Conservation (phyloP, 2,113 vertebrate genomes). For the Anguilla rostrata region DNA sequence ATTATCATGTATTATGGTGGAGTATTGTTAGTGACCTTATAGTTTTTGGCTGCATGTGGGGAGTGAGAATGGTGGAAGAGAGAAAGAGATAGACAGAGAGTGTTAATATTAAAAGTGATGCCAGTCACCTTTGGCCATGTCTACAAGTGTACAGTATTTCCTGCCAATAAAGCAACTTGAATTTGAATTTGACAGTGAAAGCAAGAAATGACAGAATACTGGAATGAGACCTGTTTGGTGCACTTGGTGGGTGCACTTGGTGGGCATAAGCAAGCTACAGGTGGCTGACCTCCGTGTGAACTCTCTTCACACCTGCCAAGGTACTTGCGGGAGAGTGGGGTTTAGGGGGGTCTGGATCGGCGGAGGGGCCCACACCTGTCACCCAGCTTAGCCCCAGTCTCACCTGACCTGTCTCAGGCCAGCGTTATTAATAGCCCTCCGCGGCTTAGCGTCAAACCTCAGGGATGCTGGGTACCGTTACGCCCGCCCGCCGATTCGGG, state of each 20-base stretch:
- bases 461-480: neutral
- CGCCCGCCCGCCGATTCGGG: neutral
- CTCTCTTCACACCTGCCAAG: neutral
- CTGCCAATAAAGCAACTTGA: no score
- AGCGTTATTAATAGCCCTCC: constrained; percentile 43
- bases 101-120: neutral
- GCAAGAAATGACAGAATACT: no score
- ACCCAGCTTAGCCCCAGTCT: neutral
- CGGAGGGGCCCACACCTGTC: constrained; percentile 6
- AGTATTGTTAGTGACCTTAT: no score
- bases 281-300: neutral
- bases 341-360: neutral
- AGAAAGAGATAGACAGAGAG: neutral
- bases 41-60: no score
- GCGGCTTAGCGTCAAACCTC: constrained; percentile 31
- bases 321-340: neutral
- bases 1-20: no score
- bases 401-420: constrained; percentile 7
- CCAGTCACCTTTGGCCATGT: no score
- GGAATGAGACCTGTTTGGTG: no score
- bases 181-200: no score
- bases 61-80: no score
- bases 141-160: no score
- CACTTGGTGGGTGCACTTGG: no score
- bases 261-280: no score